Evolutionary conservation across 2,888 invertebrate species (phyloP).

Genomic region (Alloplasta piceator): DNA sequence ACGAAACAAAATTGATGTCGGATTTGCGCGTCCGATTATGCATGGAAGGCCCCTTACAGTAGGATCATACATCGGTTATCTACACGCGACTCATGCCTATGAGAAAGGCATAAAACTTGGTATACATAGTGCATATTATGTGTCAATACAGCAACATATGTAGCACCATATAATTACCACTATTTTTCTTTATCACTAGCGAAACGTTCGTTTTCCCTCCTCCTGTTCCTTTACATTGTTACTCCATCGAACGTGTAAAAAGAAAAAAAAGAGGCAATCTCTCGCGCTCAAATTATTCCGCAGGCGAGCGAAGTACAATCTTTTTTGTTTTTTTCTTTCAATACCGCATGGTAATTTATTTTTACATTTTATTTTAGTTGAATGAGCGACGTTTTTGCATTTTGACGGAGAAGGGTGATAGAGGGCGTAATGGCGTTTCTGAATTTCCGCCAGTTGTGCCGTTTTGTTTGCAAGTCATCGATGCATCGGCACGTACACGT

Average conservation of each 20-base stretch:
- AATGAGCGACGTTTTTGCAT: conserved; percentile 10
- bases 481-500: conserved; percentile 20
- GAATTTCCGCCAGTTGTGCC: conserved; percentile 8
- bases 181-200: conserved; percentile 18
- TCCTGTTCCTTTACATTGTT: conserved; percentile 32
- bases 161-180: too few relatives aligned
- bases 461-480: conserved; percentile 9
- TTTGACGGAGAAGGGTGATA: not conserved
- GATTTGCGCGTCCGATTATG: too few relatives aligned
- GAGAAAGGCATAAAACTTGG: too few relatives aligned
- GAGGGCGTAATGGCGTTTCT: too few relatives aligned
- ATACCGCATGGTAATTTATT: not conserved
- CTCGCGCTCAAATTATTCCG: conserved; percentile 38
- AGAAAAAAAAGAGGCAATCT: conserved; percentile 30
- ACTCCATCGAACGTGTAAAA: conserved; percentile 13
- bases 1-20: too few relatives aligned
- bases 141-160: too few relatives aligned
- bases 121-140: too few relatives aligned
- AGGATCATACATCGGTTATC: too few relatives aligned
- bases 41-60: too few relatives aligned
- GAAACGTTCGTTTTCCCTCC: conserved; percentile 17
- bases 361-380: not conserved
- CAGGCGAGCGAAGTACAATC: conserved; percentile 21
- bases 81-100: too few relatives aligned
- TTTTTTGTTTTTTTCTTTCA: not conserved